Evolutionary conservation across 2,888 invertebrate genomes (phyloP).

Genomic region (Nemapogon koenigi): DNA sequence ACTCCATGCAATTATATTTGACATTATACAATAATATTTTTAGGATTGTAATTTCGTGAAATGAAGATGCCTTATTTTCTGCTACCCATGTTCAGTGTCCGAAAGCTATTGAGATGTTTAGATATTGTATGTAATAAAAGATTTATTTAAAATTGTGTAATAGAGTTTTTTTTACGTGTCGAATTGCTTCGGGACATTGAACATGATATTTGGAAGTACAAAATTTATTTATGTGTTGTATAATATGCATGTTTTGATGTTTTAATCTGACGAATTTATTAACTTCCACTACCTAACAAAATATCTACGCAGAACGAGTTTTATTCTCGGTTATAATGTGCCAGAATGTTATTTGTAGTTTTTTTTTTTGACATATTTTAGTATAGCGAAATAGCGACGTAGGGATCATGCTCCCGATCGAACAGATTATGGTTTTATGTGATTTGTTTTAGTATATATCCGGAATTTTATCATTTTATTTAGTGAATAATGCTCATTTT

Average conservation of each 20-base stretch:
- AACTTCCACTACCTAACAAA: conserved; percentile 20
- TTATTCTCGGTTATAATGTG: conserved; percentile 46
- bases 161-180: too few species aligned
- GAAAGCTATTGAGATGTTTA: not conserved
- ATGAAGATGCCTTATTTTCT: conserved; percentile 9
- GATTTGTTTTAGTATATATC: conserved; percentile 44
- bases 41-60: conserved; percentile 5
- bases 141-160: not conserved
- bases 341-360: conserved; percentile 57
- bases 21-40: not conserved
- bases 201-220: conserved; percentile 40
- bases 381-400: conserved; percentile 33
- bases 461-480: conserved; percentile 51
- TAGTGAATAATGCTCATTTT: conserved; percentile 59
- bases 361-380: conserved; percentile 35
- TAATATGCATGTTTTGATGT: conserved; percentile 3
- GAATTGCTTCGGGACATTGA: not conserved
- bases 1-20: too few species aligned
- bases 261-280: conserved; percentile 48
- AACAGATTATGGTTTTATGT: conserved; percentile 36
- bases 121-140: not conserved
- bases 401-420: conserved; percentile 26
- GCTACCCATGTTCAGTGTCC: conserved; percentile 1
- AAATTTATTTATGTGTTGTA: conserved; percentile 33
- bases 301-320: conserved; percentile 29